Base-by-base conservation (phyloP, 2,113 vertebrate genomes). In the Perccottus glenii region DNA sequence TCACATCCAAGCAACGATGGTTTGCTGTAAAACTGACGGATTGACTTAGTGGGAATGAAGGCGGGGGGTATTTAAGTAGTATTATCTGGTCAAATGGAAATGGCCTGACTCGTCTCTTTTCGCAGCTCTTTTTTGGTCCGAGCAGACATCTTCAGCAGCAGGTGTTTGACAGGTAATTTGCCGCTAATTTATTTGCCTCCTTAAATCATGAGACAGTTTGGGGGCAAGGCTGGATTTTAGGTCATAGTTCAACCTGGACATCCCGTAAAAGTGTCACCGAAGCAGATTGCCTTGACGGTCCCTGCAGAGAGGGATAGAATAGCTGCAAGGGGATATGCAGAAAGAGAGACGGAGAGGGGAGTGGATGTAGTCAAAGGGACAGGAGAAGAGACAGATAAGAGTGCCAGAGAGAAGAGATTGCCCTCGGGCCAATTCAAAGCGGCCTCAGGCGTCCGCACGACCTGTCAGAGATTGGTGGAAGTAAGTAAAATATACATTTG, bases 161-260 rank as follows among this genome's bases (percentile, higher is more conserved):
- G 84, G 78, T 85, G 70, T 84, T 75, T 88, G 87, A 83, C 87
- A 86, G 85, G 80, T 85, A 73, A 85, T 87, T 88, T 85, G 67
- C 74, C 51, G 74, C 58, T 84, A 82, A 89, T 92, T 86, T 83
- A 84, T 87, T 72, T 82, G 65, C 71, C 1, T 6, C 75, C 70
- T 83, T 84, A 82, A 85, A 77, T 84, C 66, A 67, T 77, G 72
- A 65, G 77, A 50, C 78, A 76, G 78, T 71, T 76, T 72, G 12
- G 19, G 66, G 74, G 70, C 65, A 32, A 68, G 64, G 33, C 9
- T 3, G 42, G 76, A 55, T 65, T 53, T 45, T 3, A 60, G 84
- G 87, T 87, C 78, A 76, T 38, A 82, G 88, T 85, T 89, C 81
- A 80, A 59, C 16, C 51, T 27, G 80, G 80, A 90, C 80, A 83